phyloP scores from a whole-genome alignment of 1,140 invertebrate genomes.

The Magallana ariakensis region DNA sequence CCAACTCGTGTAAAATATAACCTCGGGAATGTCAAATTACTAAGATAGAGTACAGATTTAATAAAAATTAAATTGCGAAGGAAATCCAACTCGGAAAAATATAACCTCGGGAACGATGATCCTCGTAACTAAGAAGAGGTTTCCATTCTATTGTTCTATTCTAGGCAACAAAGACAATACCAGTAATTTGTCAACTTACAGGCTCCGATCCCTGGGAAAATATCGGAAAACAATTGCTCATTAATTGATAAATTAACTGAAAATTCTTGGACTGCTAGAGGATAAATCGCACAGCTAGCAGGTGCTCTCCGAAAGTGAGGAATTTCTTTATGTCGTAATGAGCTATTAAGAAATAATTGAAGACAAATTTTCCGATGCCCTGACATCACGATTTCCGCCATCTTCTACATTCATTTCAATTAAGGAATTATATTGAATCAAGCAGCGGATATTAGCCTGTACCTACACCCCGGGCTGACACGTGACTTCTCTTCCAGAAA shows the following conservation, averaged over 20 bases:
- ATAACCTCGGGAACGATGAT: too few relatives aligned
- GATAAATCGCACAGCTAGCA: background rate
- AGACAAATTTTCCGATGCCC: constrained; percentile 29
- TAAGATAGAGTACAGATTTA: too few relatives aligned
- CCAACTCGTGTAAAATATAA: too few relatives aligned
- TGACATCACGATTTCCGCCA: constrained; percentile 22
- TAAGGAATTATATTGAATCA: constrained; percentile 33
- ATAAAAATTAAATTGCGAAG: too few relatives aligned
- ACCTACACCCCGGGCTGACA: background rate
- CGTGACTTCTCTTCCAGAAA: background rate
- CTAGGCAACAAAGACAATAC: background rate
- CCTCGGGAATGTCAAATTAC: too few relatives aligned
- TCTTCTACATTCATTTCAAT: constrained; percentile 32
- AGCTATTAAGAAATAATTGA: constrained; percentile 39
- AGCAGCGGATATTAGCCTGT: constrained; percentile 15
- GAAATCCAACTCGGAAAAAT: too few relatives aligned
- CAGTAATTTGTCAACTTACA: constrained; percentile 14
- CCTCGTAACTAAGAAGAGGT: too few relatives aligned
- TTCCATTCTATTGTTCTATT: too few relatives aligned
- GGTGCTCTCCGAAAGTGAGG: constrained; percentile 10
- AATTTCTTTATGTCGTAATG: constrained; percentile 29
- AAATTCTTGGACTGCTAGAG: background rate
- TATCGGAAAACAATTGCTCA: constrained; percentile 38
- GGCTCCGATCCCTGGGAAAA: background rate
- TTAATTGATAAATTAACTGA: constrained; percentile 37